phyloP scores from a whole-genome alignment of 2,113 vertebrate genomes.

The Procavia capensis region DNA sequence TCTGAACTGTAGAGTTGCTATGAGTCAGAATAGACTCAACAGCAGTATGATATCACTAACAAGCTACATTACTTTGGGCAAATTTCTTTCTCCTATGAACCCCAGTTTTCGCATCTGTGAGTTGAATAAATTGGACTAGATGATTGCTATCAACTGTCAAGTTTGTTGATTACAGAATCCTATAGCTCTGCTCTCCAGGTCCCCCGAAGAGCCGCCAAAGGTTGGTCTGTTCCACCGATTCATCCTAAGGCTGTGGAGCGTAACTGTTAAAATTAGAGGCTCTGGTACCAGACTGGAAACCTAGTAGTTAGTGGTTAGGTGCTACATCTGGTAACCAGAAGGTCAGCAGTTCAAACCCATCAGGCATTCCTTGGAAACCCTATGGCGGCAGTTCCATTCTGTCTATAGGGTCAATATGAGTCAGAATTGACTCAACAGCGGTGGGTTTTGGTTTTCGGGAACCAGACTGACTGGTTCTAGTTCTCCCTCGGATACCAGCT shows the following conservation, averaged over 20 bases:
- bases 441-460: no score
- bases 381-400: no score
- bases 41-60: neutral
- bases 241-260: neutral
- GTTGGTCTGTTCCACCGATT: neutral
- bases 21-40: no score
- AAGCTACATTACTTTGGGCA: neutral
- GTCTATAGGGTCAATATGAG: no score
- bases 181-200: neutral
- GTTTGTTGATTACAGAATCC: neutral
- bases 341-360: no score
- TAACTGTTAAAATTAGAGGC: neutral
- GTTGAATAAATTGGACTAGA: neutral
- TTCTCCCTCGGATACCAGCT: neutral
- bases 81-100: conserved; percentile 2
- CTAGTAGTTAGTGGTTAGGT: no score
- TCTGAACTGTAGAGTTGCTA: no score
- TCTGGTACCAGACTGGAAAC: neutral
- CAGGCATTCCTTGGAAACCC: no score
- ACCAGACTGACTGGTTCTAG: neutral
- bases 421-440: no score
- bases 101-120: neutral
- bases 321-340: no score
- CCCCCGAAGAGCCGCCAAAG: neutral
- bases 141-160: neutral